These are phyloP conservation scores for Linnaemya tessellans DNA, from an alignment of 2,888 invertebrate species.

Conservation along the genomic window DNA sequence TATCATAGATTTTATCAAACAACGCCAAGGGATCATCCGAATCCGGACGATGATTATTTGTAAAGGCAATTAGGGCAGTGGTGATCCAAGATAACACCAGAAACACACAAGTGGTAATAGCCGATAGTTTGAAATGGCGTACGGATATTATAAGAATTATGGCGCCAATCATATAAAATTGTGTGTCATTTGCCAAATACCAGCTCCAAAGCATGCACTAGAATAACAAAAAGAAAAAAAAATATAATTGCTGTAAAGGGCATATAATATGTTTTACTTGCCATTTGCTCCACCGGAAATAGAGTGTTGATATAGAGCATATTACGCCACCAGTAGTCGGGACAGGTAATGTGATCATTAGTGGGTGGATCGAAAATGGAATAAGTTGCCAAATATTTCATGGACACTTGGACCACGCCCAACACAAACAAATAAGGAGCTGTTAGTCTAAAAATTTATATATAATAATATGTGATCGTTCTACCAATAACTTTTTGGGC, in stretches of 20 bases:
- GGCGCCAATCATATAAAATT: slow-evolving; percentile 92
- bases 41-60: slow-evolving; percentile 90
- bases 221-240: slow-evolving; percentile 69
- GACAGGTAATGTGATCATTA: slow-evolving; percentile 91
- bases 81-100: slow-evolving; percentile 91
- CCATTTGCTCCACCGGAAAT: slow-evolving; percentile 93
- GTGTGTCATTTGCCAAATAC: slow-evolving; percentile 94
- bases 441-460: slow-evolving; percentile 85
- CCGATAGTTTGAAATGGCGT: slow-evolving; percentile 90
- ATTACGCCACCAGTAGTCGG: slow-evolving; percentile 95
- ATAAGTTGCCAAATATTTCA: slow-evolving; percentile 92
- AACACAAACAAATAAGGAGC: slow-evolving; percentile 93
- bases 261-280: slow-evolving; percentile 81
- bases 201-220: slow-evolving; percentile 97
- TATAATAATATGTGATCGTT: neutral
- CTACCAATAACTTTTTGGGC: neutral
- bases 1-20: slow-evolving; percentile 95
- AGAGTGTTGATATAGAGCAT: slow-evolving; percentile 93
- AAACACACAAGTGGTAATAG: slow-evolving; percentile 86
- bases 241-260: neutral
- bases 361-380: slow-evolving; percentile 94
- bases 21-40: slow-evolving; percentile 92
- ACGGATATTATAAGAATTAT: slow-evolving; percentile 91
- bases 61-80: slow-evolving; percentile 91
- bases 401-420: slow-evolving; percentile 92